Base-by-base conservation (phyloP, 1,140 invertebrate genomes). In the Augochlora pura region DNA sequence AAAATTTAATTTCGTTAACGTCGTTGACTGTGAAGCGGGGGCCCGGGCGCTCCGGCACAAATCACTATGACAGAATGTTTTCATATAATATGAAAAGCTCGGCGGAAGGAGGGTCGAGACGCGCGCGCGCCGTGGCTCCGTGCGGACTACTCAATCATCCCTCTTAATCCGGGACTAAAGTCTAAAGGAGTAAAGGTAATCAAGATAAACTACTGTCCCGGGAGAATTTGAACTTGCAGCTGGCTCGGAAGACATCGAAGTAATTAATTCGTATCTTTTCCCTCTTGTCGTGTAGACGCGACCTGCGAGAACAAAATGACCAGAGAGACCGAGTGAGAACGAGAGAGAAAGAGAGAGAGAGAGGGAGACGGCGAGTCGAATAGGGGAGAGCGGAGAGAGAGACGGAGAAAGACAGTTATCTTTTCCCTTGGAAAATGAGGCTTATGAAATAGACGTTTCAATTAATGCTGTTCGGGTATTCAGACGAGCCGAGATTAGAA, bases 121-220 rank as follows among this genome's bases (percentile, higher is more conserved):
- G 84, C 21, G 54, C 49, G 81, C 77, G 84, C 21, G 54, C 49
- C 16, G 49, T 52, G 57, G 83, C 83, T n/a, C 84, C 85, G 75
- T 74, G 84, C 77, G 85, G 85, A 81, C 85, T 84, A 86, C 85
- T 86, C 85, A 81, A 86, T 86, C 84, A 86, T 86, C 85, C 74
- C 85, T 86, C 81, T 86, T 86, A 86, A 86, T 86, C 84, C 77
- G 67, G 77, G 75, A 69, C 85, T 86, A 86, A 86, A 72, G 85
- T 86, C 85, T 76, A 80, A 86, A 86, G 85, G 85, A 86, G 83
- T 86, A 86, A 83, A 86, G 85, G 84, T 86, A 86, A 86, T 86
- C 85, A 86, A 86, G 85, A 86, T 86, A 86, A 86, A 86, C 84
- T 86, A 83, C 84, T 86, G 77, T 86, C 84, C 77, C 68, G 72